These are phyloP conservation scores for Leptinotarsa defecta DNA, from an alignment of 1,140 invertebrate genomes.

Conservation along the genomic window DNA sequence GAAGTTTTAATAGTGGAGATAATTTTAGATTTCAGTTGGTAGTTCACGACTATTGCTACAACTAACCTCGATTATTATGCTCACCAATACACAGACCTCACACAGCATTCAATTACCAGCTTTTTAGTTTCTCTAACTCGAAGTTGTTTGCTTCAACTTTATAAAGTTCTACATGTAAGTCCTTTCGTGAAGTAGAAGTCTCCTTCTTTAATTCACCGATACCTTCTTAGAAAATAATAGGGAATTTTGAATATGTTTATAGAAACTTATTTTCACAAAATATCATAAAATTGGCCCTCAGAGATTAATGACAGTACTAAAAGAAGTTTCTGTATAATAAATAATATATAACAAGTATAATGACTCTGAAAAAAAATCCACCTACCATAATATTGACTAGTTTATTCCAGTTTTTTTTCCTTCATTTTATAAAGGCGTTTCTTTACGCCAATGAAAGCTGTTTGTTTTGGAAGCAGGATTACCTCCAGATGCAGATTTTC, in stretches of 20 bases:
- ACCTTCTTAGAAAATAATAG: no score
- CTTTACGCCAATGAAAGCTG: conserved; percentile 76
- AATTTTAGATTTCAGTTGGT: no score
- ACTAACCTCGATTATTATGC: no score
- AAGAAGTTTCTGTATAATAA: neutral
- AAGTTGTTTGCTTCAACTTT: no score
- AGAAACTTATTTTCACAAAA: neutral
- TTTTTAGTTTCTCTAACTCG: no score
- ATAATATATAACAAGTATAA: neutral
- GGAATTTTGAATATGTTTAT: neutral
- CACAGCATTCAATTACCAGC: no score
- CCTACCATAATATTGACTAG: conserved; percentile 52
- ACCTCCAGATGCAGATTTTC: conserved; percentile 58
- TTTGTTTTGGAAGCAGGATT: conserved; percentile 63
- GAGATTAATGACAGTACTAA: neutral
- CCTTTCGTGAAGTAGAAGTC: no score
- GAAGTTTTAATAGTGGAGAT: no score
- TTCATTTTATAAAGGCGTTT: conserved; percentile 64
- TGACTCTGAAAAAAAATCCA: neutral
- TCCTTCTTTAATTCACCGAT: no score
- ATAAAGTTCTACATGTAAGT: no score
- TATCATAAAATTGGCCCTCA: neutral
- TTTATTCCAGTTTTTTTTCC: conserved; percentile 35
- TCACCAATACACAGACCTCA: no score
- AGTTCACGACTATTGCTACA: no score